Conservation (phyloP, 2,113 vertebrate genomes). For the Ochotona curzoniae region DNA sequence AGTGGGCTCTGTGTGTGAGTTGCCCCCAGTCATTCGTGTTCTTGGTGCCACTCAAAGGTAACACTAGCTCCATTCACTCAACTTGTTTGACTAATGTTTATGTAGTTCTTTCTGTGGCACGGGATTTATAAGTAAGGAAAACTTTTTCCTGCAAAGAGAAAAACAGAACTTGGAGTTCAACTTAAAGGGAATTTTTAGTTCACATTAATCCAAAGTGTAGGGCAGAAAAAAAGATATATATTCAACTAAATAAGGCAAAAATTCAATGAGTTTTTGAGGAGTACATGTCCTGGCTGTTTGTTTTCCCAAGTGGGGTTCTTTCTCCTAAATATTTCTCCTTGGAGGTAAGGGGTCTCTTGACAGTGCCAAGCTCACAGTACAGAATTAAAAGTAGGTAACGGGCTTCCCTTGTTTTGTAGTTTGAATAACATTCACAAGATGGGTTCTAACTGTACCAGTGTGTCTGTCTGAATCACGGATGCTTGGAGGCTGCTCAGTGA, state of each 20-base stretch:
- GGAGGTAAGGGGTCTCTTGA: neutral
- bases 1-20: neutral
- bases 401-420: neutral
- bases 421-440: neutral
- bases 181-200: neutral
- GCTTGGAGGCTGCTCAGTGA: neutral
- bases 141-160: neutral
- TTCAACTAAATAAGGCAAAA: neutral
- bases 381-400: neutral
- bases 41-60: neutral
- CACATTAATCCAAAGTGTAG: neutral
- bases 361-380: neutral
- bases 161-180: conserved; percentile 6
- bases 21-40: neutral
- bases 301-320: neutral
- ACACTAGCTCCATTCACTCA: neutral
- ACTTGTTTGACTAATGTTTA: neutral
- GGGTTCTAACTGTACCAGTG: neutral
- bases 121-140: neutral
- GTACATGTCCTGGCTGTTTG: neutral
- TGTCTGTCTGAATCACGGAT: neutral
- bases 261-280: neutral
- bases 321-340: neutral
- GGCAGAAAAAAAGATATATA: neutral
- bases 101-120: neutral